phyloP scores from a whole-genome alignment of 1,140 invertebrate genomes.

The Zaprionus tsacasi region DNA sequence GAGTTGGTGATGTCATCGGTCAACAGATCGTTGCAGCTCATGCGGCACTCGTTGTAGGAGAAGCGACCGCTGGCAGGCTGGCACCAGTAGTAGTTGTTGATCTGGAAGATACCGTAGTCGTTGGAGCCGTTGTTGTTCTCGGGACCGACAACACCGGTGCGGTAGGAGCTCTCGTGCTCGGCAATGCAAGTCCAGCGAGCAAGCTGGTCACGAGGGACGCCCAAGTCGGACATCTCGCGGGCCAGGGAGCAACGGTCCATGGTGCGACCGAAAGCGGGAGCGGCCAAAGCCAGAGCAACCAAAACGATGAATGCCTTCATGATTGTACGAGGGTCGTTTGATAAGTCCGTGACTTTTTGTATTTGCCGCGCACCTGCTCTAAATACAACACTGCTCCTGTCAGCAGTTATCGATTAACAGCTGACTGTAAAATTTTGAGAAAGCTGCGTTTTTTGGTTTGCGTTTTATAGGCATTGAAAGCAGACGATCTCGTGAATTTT shows the following conservation, averaged over 20 bases:
- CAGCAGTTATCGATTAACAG: too few species aligned
- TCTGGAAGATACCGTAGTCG: constrained; percentile 78
- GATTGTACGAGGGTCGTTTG: too few species aligned
- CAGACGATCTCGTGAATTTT: too few species aligned
- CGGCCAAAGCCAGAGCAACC: constrained; percentile 48
- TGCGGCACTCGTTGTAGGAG: constrained; percentile 47
- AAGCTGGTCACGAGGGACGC: constrained; percentile 47
- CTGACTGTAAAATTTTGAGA: too few species aligned
- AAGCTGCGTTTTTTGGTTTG: too few species aligned
- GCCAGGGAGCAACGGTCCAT: constrained; percentile 77
- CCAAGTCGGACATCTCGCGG: constrained; percentile 56
- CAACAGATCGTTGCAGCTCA: constrained; percentile 52
- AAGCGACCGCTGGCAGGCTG: constrained; percentile 48
- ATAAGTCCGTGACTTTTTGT: too few species aligned
- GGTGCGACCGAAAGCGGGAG: constrained; percentile 46
- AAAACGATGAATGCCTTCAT: constrained; percentile 55
- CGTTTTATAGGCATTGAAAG: too few species aligned
- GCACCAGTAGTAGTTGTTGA: constrained; percentile 74
- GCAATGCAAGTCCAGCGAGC: constrained; percentile 59
- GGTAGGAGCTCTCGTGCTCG: constrained; percentile 56
- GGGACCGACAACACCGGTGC: constrained; percentile 46
- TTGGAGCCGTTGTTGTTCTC: constrained; percentile 57
- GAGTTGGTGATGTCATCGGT: constrained; percentile 49
- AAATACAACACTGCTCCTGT: too few species aligned
- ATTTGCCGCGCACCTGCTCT: too few species aligned